Conservation (phyloP, 2,888 invertebrate species). For the Latrodectus hesperus region DNA sequence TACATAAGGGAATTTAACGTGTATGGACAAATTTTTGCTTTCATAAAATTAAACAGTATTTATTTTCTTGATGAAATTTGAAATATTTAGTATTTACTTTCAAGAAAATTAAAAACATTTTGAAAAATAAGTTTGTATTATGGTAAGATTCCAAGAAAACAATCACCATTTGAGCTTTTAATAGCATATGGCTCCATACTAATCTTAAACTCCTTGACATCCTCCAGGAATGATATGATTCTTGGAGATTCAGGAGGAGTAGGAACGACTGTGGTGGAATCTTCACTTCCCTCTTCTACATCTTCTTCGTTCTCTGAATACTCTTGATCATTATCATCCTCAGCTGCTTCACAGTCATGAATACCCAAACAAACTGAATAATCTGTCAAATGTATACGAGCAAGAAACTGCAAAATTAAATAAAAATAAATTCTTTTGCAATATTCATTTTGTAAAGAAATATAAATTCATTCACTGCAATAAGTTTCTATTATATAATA, state of each 20-base stretch:
- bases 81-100: too few species aligned
- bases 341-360: slow-evolving; percentile 87
- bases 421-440: too few species aligned
- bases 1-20: too few species aligned
- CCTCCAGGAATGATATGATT: slow-evolving; percentile 54
- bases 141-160: not conserved
- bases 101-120: slow-evolving; percentile 12
- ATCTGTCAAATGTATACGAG: slow-evolving; percentile 97
- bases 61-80: too few species aligned
- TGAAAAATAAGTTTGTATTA: not conserved
- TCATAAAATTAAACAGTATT: too few species aligned
- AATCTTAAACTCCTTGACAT: slow-evolving; percentile 38
- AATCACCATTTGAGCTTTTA: slow-evolving; percentile 31
- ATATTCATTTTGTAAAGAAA: too few species aligned
- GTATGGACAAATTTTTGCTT: too few species aligned
- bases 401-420: slow-evolving; percentile 85
- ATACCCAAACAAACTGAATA: slow-evolving; percentile 97
- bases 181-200: slow-evolving; percentile 27
- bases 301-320: slow-evolving; percentile 57
- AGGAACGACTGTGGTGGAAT: slow-evolving; percentile 73
- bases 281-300: slow-evolving; percentile 61
- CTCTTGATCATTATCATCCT: slow-evolving; percentile 80
- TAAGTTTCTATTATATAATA: too few species aligned
- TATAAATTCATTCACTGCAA: too few species aligned
- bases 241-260: slow-evolving; percentile 96